Conservation (phyloP, 2,888 invertebrate species). For the Byasa hedistus region DNA sequence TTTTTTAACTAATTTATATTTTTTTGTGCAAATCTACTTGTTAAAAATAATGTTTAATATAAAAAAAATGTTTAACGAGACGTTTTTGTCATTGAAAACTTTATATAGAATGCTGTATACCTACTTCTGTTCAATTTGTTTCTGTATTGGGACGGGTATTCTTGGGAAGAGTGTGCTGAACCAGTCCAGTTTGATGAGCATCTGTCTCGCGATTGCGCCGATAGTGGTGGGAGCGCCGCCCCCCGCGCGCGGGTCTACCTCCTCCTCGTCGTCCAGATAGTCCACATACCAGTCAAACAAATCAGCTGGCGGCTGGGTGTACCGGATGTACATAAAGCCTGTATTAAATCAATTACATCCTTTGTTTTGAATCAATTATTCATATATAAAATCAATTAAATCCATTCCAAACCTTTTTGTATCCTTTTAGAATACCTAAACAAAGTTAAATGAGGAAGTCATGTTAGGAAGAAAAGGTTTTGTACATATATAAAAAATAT, state of each 20-base stretch:
- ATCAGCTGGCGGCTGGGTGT: slow-evolving; percentile 97
- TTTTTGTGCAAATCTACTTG: neutral
- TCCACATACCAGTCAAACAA: slow-evolving; percentile 98
- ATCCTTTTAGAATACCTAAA: too few species aligned
- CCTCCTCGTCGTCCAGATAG: slow-evolving; percentile 97
- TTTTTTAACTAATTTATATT: too few species aligned
- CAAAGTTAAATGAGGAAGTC: too few species aligned
- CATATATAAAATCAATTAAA: too few species aligned
- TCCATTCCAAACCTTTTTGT: too few species aligned
- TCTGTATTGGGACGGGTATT: slow-evolving; percentile 98
- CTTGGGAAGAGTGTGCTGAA: slow-evolving; percentile 98
- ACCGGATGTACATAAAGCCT: slow-evolving; percentile 91
- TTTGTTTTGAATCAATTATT: neutral
- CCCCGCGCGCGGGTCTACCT: slow-evolving; percentile 98
- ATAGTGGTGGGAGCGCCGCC: slow-evolving; percentile 95
- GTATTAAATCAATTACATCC: slow-evolving; percentile 19
- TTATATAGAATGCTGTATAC: slow-evolving; percentile 39
- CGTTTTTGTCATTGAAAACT: too few species aligned
- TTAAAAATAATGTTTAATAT: neutral
- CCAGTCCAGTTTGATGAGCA: slow-evolving; percentile 98
- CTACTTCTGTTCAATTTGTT: slow-evolving; percentile 89
- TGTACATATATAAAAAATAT: too few species aligned
- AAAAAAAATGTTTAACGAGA: too few species aligned
- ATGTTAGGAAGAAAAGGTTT: too few species aligned
- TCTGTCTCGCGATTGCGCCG: slow-evolving; percentile 94